A percentile compares a stretch with the other conserved stretches of the same genome.
Conservation (phyloP, 2,888 invertebrate genomes). For the Thereva nobilitata region DNA sequence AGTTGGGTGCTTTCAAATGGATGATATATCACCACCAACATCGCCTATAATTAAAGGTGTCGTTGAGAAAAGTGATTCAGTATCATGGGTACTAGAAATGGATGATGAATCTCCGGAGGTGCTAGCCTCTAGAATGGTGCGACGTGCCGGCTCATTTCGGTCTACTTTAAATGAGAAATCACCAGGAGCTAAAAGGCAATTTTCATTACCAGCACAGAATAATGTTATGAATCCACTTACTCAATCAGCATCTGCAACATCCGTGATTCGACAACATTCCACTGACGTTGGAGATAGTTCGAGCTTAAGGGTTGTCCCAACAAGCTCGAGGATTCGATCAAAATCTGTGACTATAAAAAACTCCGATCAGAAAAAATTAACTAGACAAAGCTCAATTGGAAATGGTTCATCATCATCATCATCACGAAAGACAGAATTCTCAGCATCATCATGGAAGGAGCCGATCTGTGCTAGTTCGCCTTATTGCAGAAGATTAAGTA, state of each 20-base stretch:
- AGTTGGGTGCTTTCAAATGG: slow-evolving; percentile 48
- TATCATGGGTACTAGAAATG: slow-evolving; percentile 84
- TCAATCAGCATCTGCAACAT: slow-evolving; percentile 62
- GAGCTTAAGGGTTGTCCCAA: slow-evolving; percentile 48
- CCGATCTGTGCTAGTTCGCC: slow-evolving; percentile 46
- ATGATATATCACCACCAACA: slow-evolving; percentile 64
- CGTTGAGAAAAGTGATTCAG: slow-evolving; percentile 83
- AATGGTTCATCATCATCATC: slow-evolving; percentile 6
- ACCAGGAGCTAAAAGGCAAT: slow-evolving; percentile 56
- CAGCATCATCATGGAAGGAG: slow-evolving; percentile 46
- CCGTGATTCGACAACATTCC: slow-evolving; percentile 56
- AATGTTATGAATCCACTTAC: slow-evolving; percentile 53
- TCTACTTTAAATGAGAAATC: slow-evolving; percentile 52
- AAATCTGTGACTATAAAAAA: slow-evolving; percentile 57
- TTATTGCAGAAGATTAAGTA: slow-evolving; percentile 44
- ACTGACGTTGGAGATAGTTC: slow-evolving; percentile 53
- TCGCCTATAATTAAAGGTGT: slow-evolving; percentile 81
- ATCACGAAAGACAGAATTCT: slow-evolving; percentile 42
- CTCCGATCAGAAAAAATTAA: slow-evolving; percentile 42
- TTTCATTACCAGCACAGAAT: slow-evolving; percentile 44
- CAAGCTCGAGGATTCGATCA: slow-evolving; percentile 54
- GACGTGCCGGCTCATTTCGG: slow-evolving; percentile 69
- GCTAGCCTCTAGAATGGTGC: slow-evolving; percentile 70
- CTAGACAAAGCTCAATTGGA: slow-evolving; percentile 45
- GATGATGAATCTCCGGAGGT: slow-evolving; percentile 73